These are phyloP conservation scores for Drosophila bipectinata DNA, from an alignment of 1,140 invertebrate species.

Conservation along the genomic window DNA sequence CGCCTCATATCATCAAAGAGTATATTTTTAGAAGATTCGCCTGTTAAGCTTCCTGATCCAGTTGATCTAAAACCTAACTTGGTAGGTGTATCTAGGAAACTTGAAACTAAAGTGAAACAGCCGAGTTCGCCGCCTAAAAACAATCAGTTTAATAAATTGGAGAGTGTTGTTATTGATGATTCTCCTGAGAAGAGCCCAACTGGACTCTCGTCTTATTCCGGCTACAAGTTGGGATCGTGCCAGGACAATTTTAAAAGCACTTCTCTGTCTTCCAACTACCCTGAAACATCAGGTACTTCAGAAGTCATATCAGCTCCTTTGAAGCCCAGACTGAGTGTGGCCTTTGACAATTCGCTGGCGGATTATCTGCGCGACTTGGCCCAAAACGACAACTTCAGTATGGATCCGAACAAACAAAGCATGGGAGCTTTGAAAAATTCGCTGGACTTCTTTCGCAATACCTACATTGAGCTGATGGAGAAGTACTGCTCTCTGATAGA, in stretches of 20 bases:
- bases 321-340: constrained; percentile 61
- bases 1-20: neutral
- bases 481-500: constrained; percentile 78
- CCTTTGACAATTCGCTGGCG: constrained; percentile 64
- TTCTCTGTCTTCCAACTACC: neutral
- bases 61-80: neutral
- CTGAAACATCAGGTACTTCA: neutral
- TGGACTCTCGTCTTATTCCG: neutral
- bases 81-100: neutral
- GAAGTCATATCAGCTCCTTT: neutral
- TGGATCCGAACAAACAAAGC: constrained; percentile 52
- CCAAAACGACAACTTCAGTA: constrained; percentile 65
- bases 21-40: constrained; percentile 2
- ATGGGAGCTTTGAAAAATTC: constrained; percentile 28
- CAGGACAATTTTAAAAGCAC: constrained; percentile 9
- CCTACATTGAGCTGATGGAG: constrained; percentile 74
- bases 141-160: neutral
- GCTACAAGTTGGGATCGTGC: constrained; percentile 3
- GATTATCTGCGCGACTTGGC: constrained; percentile 66
- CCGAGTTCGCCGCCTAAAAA: neutral
- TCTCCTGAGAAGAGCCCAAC: neutral
- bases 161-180: neutral
- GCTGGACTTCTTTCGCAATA: constrained; percentile 53
- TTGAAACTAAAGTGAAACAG: neutral
- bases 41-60: neutral